These are phyloP conservation scores for Tuberolachnus salignus DNA, from an alignment of 2,888 invertebrate species.

Conservation along the genomic window DNA sequence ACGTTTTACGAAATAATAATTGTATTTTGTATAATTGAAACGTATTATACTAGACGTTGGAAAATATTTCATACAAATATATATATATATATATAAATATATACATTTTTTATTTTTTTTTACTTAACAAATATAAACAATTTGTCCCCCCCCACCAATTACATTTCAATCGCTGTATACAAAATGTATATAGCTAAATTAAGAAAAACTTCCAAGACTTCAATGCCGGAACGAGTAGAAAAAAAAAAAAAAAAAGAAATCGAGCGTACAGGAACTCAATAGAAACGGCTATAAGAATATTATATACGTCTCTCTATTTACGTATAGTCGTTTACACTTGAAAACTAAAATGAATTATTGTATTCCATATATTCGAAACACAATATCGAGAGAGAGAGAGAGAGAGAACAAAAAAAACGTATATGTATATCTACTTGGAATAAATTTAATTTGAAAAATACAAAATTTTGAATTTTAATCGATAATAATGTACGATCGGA, in stretches of 20 bases:
- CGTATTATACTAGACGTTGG: neutral
- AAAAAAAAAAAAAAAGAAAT: constrained; percentile 31
- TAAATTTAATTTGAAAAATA: too few relatives aligned
- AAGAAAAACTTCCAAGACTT: constrained; percentile 4
- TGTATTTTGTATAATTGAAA: neutral
- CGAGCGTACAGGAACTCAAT: constrained; percentile 10
- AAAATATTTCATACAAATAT: constrained; percentile 10
- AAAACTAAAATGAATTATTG: too few relatives aligned
- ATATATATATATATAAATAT: too few relatives aligned
- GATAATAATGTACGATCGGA: too few relatives aligned
- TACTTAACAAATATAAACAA: neutral
- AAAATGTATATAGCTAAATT: neutral
- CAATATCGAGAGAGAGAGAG: too few relatives aligned
- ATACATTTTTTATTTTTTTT: constrained; percentile 5
- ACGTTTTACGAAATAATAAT: neutral
- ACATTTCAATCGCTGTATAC: neutral
- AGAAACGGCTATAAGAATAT: constrained; percentile 6
- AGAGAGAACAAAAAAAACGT: too few relatives aligned
- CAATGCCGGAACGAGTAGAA: constrained; percentile 23
- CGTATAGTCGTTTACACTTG: neutral
- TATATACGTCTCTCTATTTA: constrained; percentile 4
- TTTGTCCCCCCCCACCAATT: too few relatives aligned
- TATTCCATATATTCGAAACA: too few relatives aligned
- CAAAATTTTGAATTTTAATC: too few relatives aligned
- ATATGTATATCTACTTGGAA: too few relatives aligned